Percentiles rank a stretch among this genome's conserved stretches.
These are phyloP conservation scores for Dynastes tityus DNA, from an alignment of 2,888 invertebrate species.

Conservation along the genomic window DNA sequence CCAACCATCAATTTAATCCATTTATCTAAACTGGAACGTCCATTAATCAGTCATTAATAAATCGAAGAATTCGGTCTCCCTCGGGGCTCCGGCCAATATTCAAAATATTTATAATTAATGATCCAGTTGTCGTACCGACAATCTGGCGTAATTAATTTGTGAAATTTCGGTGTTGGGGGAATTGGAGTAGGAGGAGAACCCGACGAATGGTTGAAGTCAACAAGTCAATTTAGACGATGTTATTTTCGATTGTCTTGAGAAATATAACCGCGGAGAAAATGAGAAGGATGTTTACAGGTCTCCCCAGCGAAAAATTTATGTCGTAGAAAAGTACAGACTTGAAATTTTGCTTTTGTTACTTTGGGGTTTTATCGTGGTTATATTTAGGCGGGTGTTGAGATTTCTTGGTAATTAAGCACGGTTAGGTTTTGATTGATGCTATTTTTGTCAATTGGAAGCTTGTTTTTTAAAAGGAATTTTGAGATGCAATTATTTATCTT, in stretches of 20 bases:
- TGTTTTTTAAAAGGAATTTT: too few species aligned
- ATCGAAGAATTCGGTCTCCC: slow-evolving; percentile 21
- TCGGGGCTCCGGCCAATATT: slow-evolving; percentile 1
- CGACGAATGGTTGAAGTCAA: neutral
- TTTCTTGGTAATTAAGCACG: too few species aligned
- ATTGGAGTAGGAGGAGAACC: neutral
- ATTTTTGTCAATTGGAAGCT: too few species aligned
- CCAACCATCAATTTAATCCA: slow-evolving; percentile 21
- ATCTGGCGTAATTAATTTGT: slow-evolving; percentile 35
- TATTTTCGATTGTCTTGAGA: neutral
- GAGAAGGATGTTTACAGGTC: neutral
- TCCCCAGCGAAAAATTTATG: neutral
- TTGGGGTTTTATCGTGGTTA: too few species aligned
- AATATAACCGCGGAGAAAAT: neutral
- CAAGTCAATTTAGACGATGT: slow-evolving; percentile 37
- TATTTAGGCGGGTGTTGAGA: too few species aligned
- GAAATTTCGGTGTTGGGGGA: slow-evolving; percentile 4
- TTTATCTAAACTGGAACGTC: slow-evolving; percentile 7
- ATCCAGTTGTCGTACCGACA: slow-evolving; percentile 23
- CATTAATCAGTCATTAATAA: slow-evolving; percentile 43
- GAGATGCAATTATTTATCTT: too few species aligned
- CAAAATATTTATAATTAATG: slow-evolving; percentile 46
- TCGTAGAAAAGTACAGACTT: too few species aligned
- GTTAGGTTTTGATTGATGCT: too few species aligned
- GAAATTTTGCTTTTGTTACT: too few species aligned